Evolutionary conservation across 2,888 invertebrate species (phyloP), one percentile per base, ranked within the genome.

Genomic region (Archips xylosteana): DNA sequence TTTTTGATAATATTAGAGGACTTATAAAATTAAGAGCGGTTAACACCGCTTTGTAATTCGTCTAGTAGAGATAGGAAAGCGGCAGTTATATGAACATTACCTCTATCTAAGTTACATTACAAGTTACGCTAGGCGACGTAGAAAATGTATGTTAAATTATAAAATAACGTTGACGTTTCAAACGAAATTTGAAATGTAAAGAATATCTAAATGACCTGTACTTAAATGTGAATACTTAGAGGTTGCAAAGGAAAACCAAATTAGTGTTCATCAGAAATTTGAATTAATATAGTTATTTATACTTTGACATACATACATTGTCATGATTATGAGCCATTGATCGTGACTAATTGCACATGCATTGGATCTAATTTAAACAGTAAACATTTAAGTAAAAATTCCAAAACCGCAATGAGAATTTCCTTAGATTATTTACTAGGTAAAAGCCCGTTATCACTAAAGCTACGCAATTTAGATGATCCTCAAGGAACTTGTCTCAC

Each of bases 11-110:
- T 54, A 54, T 9, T 23, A 59, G 10, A 49, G 49, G 34, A 8
- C n/a, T 34, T 60, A 10, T 2, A 32, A 49, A 59, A 12, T 1
- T 3, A 45, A 32, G 23, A 65, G 23, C 51, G 36, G 54, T 54
- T 36, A 72, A 72, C 54, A 67, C 45, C 32, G 9, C n/a, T 45
- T 66, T 67, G 13, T 62, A 63, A 54, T 72, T 62, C 13, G 36
- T 13, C 54, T 61, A 67, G 57, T 47, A 36, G 15, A 47, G 63
- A 61, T 60, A 51, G 51, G 65, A 61, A 66, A 66, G 66, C 13
- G 49, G 34, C 39, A 51, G 61, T 66, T 71, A 61, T 42, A 61
- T 61, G 45, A 70, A 61, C 68, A 61, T 69, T 61, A 23, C 23
- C 32, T 42, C 67, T 9, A 6, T 42, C 67, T 9, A 6, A 45